phyloP scores from a whole-genome alignment of 2,888 invertebrate genomes.

The Mantis religiosa region DNA sequence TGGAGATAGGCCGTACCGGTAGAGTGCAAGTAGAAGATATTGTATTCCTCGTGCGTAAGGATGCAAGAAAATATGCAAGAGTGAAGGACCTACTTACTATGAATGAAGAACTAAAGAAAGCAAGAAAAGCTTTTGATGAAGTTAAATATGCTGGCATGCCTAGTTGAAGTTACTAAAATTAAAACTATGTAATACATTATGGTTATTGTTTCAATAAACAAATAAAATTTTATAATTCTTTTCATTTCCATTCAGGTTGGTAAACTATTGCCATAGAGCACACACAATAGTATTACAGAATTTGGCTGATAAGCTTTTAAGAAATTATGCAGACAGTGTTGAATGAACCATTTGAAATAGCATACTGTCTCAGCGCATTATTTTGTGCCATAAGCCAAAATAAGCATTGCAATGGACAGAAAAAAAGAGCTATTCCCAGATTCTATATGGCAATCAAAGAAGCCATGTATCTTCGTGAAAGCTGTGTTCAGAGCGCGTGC shows the following conservation, averaged over 20 bases:
- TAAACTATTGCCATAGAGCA: background rate
- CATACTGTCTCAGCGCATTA: no score
- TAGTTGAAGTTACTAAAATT: background rate
- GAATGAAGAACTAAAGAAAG: conserved; percentile 98
- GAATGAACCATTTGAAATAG: no score
- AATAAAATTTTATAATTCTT: background rate
- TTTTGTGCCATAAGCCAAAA: no score
- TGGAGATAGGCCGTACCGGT: conserved; percentile 96
- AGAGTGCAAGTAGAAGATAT: conserved; percentile 98
- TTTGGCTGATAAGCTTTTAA: no score
- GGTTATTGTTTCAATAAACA: background rate
- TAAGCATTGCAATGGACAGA: no score
- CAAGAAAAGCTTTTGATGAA: conserved; percentile 98
- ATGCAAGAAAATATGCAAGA: conserved; percentile 92
- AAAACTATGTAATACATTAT: background rate
- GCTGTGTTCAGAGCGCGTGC: no score
- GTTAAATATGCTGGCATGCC: conserved; percentile 83
- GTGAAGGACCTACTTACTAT: conserved; percentile 95
- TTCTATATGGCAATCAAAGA: no score
- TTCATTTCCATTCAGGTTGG: background rate
- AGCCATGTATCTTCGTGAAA: no score
- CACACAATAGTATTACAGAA: no score
- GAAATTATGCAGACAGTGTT: no score
- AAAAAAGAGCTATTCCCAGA: no score
- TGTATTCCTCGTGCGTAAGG: conserved; percentile 91